Percentiles rank a stretch among this genome's conserved stretches.
Conservation (phyloP, 2,888 invertebrate genomes). For the Trachelus iudaicus region DNA sequence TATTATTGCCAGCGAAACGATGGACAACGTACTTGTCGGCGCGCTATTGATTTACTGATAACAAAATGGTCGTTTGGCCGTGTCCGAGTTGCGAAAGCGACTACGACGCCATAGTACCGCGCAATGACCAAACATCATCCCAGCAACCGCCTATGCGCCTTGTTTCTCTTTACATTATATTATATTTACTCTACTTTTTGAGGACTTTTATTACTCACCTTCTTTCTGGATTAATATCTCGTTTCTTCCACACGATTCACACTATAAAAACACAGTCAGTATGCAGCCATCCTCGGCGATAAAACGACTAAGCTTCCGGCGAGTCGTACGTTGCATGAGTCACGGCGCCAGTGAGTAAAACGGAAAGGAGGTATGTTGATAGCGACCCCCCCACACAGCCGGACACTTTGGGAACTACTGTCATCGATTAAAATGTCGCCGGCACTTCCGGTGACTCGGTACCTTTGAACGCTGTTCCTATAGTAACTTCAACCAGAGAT, state of each 20-base stretch:
- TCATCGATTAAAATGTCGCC: background rate
- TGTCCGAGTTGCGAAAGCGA: slow-evolving; percentile 40
- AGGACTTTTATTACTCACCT: background rate
- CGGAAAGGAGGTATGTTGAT: background rate
- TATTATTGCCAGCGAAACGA: background rate
- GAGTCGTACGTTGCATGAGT: background rate
- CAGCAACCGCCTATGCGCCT: background rate
- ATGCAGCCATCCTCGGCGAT: background rate
- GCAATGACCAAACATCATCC: slow-evolving; percentile 26
- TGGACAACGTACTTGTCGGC: slow-evolving; percentile 3
- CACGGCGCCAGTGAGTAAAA: background rate
- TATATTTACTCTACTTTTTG: background rate
- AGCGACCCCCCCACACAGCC: background rate
- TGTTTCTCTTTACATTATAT: background rate
- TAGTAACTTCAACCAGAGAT: background rate
- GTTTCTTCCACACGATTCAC: background rate
- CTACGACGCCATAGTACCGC: slow-evolving; percentile 47
- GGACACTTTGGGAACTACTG: background rate
- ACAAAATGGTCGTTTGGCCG: slow-evolving; percentile 51
- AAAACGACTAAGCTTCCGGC: background rate
- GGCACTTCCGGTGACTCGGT: background rate
- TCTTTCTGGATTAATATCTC: background rate
- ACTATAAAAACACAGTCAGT: background rate
- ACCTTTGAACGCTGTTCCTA: background rate
- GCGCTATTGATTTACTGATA: slow-evolving; percentile 53